phyloP scores from a whole-genome alignment of 2,113 vertebrate genomes.

The Gobius niger region DNA sequence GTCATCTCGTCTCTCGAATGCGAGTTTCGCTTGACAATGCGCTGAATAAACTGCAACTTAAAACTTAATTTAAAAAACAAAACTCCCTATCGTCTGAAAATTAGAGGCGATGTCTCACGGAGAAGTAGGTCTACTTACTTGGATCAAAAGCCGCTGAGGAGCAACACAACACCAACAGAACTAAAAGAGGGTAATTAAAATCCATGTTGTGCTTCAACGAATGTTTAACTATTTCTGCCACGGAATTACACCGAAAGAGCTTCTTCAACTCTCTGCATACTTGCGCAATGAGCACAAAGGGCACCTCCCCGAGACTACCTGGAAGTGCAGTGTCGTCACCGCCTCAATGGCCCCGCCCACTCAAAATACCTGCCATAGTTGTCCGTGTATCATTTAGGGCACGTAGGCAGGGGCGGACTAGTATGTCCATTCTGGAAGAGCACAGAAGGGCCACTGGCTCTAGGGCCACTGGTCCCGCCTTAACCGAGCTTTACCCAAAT shows the following conservation, averaged over 20 bases:
- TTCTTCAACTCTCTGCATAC: not conserved
- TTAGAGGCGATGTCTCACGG: no score
- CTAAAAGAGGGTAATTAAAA: not conserved
- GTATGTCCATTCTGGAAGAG: no score
- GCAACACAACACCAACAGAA: constrained; percentile 26
- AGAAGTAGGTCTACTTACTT: fast-evolving
- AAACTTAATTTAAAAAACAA: no score
- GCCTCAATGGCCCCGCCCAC: constrained; percentile 5
- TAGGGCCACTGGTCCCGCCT: no score
- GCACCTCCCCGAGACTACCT: constrained; percentile 66
- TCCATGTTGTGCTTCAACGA: constrained; percentile 24
- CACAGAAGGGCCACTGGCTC: no score
- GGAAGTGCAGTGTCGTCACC: fast-evolving
- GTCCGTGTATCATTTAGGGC: not conserved
- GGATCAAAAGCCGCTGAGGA: not conserved
- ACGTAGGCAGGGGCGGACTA: no score
- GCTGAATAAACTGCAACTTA: no score
- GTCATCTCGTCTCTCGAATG: no score
- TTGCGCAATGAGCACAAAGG: not conserved
- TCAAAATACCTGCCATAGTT: not conserved
- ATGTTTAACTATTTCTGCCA: not conserved
- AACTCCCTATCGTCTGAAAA: no score
- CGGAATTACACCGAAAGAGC: not conserved
- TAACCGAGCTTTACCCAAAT: no score
- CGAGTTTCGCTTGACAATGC: no score